phyloP scores from a whole-genome alignment of 2,888 invertebrate species.

The Hirtodrosophila trivittata region DNA sequence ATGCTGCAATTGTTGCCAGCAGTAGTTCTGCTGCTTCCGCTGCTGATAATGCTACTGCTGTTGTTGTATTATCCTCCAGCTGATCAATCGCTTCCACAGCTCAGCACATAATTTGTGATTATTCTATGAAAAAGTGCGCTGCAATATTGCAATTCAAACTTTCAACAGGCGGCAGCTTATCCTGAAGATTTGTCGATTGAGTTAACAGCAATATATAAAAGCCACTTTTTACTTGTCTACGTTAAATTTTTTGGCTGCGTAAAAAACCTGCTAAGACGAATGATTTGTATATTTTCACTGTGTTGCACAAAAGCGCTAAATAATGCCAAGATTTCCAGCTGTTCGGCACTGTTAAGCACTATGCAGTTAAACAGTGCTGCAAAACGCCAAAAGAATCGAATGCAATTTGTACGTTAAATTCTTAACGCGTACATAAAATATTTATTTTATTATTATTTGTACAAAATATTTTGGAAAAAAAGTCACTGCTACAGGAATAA shows the following conservation, averaged over 20 bases:
- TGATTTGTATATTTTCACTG: conserved; percentile 73
- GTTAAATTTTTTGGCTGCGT: conserved; percentile 61
- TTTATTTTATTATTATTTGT: no score
- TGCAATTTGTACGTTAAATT: conserved; percentile 4
- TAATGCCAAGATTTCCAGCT: conserved; percentile 45
- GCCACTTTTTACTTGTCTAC: conserved; percentile 30
- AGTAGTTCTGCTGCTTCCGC: conserved; percentile 13
- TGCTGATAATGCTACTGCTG: conserved; percentile 17
- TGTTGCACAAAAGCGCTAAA: conserved; percentile 39
- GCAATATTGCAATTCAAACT: not conserved
- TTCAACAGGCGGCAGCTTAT: conserved; percentile 9
- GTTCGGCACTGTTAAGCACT: conserved; percentile 46
- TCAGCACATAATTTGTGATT: conserved; percentile 46
- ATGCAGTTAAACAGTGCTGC: conserved; percentile 20
- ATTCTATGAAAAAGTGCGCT: conserved; percentile 7
- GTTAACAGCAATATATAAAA: conserved; percentile 12
- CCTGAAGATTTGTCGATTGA: not conserved
- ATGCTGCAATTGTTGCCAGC: conserved; percentile 51
- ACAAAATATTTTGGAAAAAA: no score
- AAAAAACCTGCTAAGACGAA: conserved; percentile 61
- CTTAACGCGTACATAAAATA: not conserved
- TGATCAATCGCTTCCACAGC: conserved; percentile 45
- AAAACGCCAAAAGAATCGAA: conserved; percentile 8
- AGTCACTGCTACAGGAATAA: no score
- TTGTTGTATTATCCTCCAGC: conserved; percentile 54